phyloP scores from a whole-genome alignment of 2,113 vertebrate genomes.

The Aphelocoma coerulescens region DNA sequence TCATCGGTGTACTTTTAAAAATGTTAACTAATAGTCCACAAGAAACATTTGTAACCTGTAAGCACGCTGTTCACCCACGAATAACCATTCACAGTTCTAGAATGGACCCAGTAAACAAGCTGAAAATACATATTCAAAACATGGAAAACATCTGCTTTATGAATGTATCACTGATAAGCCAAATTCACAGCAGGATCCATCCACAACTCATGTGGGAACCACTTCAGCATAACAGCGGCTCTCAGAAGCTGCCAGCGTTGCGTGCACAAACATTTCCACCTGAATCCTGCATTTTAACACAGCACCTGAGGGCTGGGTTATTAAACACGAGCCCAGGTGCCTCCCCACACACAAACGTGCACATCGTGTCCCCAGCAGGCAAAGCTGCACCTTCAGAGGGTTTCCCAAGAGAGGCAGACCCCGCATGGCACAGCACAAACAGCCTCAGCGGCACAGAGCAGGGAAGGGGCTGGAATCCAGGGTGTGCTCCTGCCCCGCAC shows the following conservation, averaged over 20 bases:
- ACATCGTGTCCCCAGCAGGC: not conserved
- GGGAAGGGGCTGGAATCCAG: not conserved
- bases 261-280: not conserved
- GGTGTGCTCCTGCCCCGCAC: not conserved
- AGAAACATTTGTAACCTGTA: not conserved
- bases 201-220: not conserved
- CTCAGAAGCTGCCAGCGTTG: not conserved
- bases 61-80: not conserved
- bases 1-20: not conserved
- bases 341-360: not conserved
- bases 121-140: constrained; percentile 1
- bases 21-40: not conserved
- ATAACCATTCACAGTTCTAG: not conserved
- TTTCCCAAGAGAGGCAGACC: not conserved
- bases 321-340: not conserved
- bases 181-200: not conserved
- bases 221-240: not conserved
- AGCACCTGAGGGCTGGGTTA: not conserved
- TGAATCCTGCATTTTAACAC: not conserved
- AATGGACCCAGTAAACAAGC: not conserved
- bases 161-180: not conserved
- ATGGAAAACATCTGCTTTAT: not conserved
- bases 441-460: not conserved
- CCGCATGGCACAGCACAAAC: rapidly evolving
- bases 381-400: not conserved